Evolutionary conservation across 2,113 vertebrate genomes (phyloP), one percentile per base, ranked within the genome.

Genomic region (Zootoca vivipara): DNA sequence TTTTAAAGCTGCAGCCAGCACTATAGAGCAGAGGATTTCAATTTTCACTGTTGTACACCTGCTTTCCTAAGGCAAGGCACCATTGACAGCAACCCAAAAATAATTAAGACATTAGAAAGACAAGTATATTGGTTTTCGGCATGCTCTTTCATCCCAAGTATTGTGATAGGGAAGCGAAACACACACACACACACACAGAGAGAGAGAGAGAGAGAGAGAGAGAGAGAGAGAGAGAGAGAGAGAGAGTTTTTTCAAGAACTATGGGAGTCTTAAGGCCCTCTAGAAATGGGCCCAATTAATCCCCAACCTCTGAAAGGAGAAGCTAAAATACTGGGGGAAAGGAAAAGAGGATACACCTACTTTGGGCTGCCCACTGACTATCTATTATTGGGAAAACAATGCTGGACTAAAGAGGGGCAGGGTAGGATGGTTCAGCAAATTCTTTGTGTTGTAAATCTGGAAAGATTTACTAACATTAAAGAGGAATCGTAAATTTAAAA

Each of bases 401-500:
- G 3, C 3, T 40, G 35, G 20, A 9, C 35, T 77, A 77, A 20
- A 42, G 22, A 40, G 7, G 46, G 46, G 46, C 46, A 42, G 38
- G 3, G 30, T 20, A 42, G 3, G 9, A 42, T 38, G 74, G 22
- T 77, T 22, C 38, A 26, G 18, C 74, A 77, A 77, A 42, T 38
- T 22, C 7, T 24, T 77, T 18, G 8, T 77, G 7, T 22, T 22
- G 18, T 75, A 94, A 89, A 92, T 89, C 83, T 82, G 75, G 30
- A 90, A 88, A 91, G 88, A 92, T 67, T 87, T 87, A 77, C 83
- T 73, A 93, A 92, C 46, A 85, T 81, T 82, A 64, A 85, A 91
- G 92, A 91, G 70, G 42, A 89, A 58, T 89, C 91, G 90, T 5
- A 91, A 92, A 92, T 72, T 90, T 65, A 52, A 90, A 91, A 85